Evolutionary conservation across 1,140 invertebrate genomes (phyloP).

Genomic region (Caenorhabditis remanei): DNA sequence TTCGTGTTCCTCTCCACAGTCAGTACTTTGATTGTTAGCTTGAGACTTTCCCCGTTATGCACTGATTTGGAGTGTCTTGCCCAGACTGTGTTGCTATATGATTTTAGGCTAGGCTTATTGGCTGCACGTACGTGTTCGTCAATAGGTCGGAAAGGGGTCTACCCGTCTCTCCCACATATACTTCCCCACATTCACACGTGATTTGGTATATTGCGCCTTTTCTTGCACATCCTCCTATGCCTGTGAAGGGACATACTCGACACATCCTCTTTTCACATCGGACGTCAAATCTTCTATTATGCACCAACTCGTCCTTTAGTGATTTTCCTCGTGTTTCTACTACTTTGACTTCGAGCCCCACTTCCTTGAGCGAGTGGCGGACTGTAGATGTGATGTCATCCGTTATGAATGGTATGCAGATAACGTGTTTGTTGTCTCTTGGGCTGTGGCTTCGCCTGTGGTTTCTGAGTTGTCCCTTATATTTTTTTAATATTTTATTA

Average conservation of each 20-base stretch:
- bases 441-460: not conserved
- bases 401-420: not conserved
- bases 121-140: not conserved
- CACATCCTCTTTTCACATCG: not conserved
- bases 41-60: not conserved
- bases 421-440: not conserved
- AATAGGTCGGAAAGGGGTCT: not conserved
- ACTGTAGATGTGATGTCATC: not conserved
- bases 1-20: not conserved
- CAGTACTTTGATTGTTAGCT: not conserved
- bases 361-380: not conserved
- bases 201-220: not conserved
- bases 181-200: not conserved
- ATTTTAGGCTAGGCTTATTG: not conserved
- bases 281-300: not conserved
- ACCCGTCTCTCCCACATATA: not conserved
- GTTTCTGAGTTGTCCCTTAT: too few species aligned
- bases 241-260: not conserved
- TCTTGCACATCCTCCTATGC: not conserved
- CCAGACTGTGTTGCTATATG: not conserved
- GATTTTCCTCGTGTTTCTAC: not conserved
- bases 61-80: not conserved
- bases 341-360: not conserved
- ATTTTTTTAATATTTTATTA: too few species aligned
- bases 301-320: not conserved